Conservation (phyloP, 2,888 invertebrate species). For the Drosophila birchii region DNA sequence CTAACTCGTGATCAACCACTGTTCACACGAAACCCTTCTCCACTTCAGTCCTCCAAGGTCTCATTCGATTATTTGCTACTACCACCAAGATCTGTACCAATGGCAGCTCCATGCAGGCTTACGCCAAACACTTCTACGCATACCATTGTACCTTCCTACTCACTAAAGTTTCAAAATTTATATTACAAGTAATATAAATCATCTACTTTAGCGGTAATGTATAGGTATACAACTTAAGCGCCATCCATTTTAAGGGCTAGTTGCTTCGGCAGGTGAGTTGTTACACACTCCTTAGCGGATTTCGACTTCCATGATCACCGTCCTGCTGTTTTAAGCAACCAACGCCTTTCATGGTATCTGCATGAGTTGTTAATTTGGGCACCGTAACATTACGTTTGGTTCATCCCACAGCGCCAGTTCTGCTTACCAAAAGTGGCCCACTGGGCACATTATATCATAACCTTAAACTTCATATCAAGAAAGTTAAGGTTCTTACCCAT, state of each 20-base stretch:
- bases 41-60: no score
- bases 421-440: slow-evolving; percentile 57
- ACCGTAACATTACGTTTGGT: slow-evolving; percentile 86
- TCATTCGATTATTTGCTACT: no score
- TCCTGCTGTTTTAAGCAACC: no score
- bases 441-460: slow-evolving; percentile 87
- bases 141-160: no score
- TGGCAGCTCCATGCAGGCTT: no score
- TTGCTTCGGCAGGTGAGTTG: slow-evolving; percentile 88
- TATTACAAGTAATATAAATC: slow-evolving; percentile 16
- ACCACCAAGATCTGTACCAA: no score
- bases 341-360: no score
- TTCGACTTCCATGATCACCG: no score
- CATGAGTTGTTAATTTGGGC: slow-evolving; percentile 87
- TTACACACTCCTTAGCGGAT: no score
- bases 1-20: slow-evolving; percentile 87
- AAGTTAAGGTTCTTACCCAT: slow-evolving; percentile 87
- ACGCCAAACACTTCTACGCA: no score
- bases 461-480: slow-evolving; percentile 86
- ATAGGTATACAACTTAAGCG: slow-evolving; percentile 85
- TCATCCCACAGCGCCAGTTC: slow-evolving; percentile 88
- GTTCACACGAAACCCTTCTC: slow-evolving; percentile 88
- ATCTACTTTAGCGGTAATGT: slow-evolving; percentile 83
- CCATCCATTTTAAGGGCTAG: slow-evolving; percentile 89
- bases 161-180: slow-evolving; percentile 19